Base-by-base conservation (phyloP, 2,113 vertebrate genomes). In the Syngnathoides biaculeatus region DNA sequence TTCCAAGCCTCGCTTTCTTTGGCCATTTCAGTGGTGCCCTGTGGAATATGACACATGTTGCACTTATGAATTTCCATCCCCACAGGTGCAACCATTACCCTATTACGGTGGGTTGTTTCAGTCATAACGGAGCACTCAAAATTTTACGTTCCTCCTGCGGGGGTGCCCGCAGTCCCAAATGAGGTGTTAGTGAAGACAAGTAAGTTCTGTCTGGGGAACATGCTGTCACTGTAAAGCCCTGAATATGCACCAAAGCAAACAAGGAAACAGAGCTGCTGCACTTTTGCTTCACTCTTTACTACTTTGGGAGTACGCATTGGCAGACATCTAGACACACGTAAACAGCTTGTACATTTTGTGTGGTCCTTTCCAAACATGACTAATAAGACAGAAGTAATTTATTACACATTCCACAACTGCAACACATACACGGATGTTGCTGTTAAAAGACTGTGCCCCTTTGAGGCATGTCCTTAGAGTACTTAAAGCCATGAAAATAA, bases 1-100 rank as follows among this genome's bases (percentile, higher is more conserved):
- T 55, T 69, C 43, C 45, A 14, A 74, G 62, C n/a, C 30, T 72
- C 48, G 14, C 26, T 71, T 73, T 64, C 45, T 73, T 71, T 79
- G 69, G 50, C 69, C 65, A 77, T 79, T 76, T 82, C n/a, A 79
- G 65, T 68, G 39, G 40, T 24, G 55, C 68, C 42, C 68, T 24
- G 39, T 50, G 64, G 65, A 73, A 73, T 69, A 67, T 56, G 40
- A 65, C 65, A 56, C 61, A 56, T 64, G 47, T 71, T 61, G 63
- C 43, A 53, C 27, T 43, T 50, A 47, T 76, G 67, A 66, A 72
- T 77, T 42, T 71, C 53, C 30, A 65, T 39, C 55, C 48, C 75
- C 67, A 66, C 45, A 68, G 72, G 67, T 50, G 80, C 48, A 64
- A 76, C 62, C 76, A 22, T 74, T 70, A 59, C 70, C 64, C 39